Base-by-base conservation (phyloP, 2,888 invertebrate species). In the Elysia crispata region DNA sequence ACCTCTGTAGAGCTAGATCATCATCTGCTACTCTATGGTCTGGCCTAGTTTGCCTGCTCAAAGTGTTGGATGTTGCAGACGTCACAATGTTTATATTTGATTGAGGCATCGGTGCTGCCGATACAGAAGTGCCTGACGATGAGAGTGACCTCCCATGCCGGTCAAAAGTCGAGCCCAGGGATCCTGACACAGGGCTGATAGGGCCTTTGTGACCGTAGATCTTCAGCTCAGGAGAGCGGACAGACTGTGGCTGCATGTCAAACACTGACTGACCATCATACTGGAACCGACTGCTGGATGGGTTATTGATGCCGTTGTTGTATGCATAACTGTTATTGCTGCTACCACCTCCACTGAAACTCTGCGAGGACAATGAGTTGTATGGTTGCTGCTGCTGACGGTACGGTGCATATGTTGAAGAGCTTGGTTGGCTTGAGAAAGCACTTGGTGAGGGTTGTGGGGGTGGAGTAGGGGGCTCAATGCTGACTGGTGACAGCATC, bases 401-500 rank as follows among this genome's bases (percentile, higher is more conserved):
- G 73, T 81, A 85, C 25, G 79, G 33, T 15, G 77, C 33, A 8
- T 69, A 49, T 8, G 54, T 62, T 25, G 73, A 75, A 1, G 87
- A 86, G 41, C 83, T 84, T 13, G 81, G 83, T 54, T 81, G 81
- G 41, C 41, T 41, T 41, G 41, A 67, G 67, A 88, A 88, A 8
- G 90, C 89, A 74, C 90, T 88, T 8, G 90, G 90, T 30, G 90
- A 90, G 30, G 90, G 90, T 80, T 89, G 89, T 30, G 90, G 90
- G 18, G 90, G 90, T 50, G 90, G 90, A 0, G 90, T 90, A 8
- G 90, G 90, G 18, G 87, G 88, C 23, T 90, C 90, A 78, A 84
- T 86, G 79, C 87, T 87, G 1, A 87, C 85, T 8, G 90, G 90
- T 15, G 90, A 90, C 78, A 90, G 76, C 89, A 90, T 89, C 83